These are phyloP conservation scores for Acanthosoma haemorrhoidale DNA, from an alignment of 2,888 invertebrate genomes.

Conservation along the genomic window DNA sequence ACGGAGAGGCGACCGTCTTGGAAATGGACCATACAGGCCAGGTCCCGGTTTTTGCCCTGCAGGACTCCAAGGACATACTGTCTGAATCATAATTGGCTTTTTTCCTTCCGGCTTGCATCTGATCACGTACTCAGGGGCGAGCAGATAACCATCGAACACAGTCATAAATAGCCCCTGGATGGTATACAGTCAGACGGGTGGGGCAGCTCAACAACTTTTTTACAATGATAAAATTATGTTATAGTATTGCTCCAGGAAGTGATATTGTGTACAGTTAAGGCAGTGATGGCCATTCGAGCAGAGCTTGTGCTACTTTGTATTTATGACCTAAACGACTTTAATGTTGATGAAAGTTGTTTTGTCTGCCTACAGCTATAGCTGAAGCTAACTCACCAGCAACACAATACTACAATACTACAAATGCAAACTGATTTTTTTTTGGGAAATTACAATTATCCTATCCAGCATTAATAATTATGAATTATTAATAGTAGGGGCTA, in stretches of 20 bases:
- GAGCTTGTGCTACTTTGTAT: neutral
- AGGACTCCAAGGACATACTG: neutral
- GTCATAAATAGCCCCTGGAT: conserved; percentile 21
- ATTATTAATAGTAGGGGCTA: too few relatives aligned
- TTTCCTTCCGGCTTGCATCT: conserved; percentile 2
- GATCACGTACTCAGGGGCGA: too few relatives aligned
- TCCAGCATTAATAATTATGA: too few relatives aligned
- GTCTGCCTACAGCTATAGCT: too few relatives aligned
- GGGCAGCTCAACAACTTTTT: too few relatives aligned
- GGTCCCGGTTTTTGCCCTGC: conserved; percentile 7
- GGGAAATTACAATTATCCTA: too few relatives aligned
- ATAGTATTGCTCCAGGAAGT: conserved; percentile 4
- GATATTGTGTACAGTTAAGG: neutral
- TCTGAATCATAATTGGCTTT: conserved; percentile 14
- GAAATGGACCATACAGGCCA: neutral
- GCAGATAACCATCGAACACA: neutral
- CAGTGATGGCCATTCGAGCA: neutral
- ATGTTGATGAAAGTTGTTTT: too few relatives aligned
- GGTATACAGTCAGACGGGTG: too few relatives aligned
- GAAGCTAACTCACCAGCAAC: too few relatives aligned
- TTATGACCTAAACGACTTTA: neutral
- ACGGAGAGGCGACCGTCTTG: neutral
- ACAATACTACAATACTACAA: too few relatives aligned
- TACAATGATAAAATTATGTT: neutral
- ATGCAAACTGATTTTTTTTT: too few relatives aligned